These are phyloP conservation scores for Callithrix jacchus DNA, from an alignment of 2,113 vertebrate species.

Conservation along the genomic window DNA sequence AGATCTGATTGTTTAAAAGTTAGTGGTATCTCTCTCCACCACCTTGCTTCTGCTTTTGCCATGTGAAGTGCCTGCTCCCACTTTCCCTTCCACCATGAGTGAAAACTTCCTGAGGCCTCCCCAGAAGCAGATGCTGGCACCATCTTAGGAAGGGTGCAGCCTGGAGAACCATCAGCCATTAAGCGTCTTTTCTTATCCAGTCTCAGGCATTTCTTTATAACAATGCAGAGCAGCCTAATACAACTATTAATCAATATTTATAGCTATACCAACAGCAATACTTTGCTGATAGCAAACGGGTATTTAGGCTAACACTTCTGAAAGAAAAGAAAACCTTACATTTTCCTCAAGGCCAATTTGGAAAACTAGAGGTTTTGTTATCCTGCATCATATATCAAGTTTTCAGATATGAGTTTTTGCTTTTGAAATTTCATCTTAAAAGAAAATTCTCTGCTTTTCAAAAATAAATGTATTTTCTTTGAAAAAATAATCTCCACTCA, in stretches of 20 bases:
- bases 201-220: no score
- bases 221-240: background rate
- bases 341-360: background rate
- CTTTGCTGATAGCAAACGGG: background rate
- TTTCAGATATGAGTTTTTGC: background rate
- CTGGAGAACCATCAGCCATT: no score
- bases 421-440: slow-evolving; percentile 32
- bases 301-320: background rate
- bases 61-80: no score
- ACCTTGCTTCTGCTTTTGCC: no score
- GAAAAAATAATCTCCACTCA: slow-evolving; percentile 56
- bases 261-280: background rate
- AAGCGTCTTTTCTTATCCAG: no score
- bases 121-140: no score
- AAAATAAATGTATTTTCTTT: background rate
- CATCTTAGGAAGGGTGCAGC: no score
- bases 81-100: no score
- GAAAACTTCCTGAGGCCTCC: no score
- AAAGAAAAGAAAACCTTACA: background rate
- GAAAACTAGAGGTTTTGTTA: slow-evolving; percentile 37
- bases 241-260: background rate
- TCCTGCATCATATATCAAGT: background rate
- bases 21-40: no score
- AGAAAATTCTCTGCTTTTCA: slow-evolving; percentile 8
- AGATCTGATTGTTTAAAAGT: no score